Evolutionary conservation across 92 coral and sea anemone genomes (phyloP).

Genomic region (Palythoa heliodiscus): DNA sequence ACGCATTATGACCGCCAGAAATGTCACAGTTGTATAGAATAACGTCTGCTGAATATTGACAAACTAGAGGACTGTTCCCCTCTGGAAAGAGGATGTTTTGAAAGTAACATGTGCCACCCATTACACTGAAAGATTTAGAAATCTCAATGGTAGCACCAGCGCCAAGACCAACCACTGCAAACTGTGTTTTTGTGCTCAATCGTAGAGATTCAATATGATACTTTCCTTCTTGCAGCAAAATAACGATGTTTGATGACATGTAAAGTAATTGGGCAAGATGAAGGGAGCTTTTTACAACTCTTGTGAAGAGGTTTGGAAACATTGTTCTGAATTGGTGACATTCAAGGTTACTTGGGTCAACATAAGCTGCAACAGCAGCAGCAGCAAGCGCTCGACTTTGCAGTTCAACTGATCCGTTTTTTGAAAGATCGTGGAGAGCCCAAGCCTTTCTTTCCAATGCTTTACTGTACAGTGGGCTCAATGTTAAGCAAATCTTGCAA

Average conservation of each 20-base stretch:
- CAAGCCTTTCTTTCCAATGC: slow-evolving; percentile 80
- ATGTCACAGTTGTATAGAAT: slow-evolving; percentile 51
- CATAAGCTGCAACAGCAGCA: too few species aligned
- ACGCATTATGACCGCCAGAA: slow-evolving; percentile 59
- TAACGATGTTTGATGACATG: neutral
- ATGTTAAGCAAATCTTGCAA: slow-evolving; percentile 64
- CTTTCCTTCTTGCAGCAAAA: neutral
- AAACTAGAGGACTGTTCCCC: neutral
- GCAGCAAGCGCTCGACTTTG: too few species aligned
- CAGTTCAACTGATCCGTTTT: too few species aligned
- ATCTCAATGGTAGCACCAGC: neutral
- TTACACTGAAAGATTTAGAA: slow-evolving; percentile 18
- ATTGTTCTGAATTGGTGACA: slow-evolving; percentile 15
- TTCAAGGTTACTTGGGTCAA: too few species aligned
- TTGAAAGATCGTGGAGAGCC: slow-evolving; percentile 43
- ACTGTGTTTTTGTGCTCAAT: neutral
- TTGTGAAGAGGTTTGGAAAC: slow-evolving; percentile 4
- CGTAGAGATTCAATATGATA: neutral
- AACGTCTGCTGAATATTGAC: neutral
- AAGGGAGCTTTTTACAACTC: neutral
- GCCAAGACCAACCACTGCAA: slow-evolving; percentile 20
- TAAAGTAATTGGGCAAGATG: neutral
- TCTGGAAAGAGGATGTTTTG: too few species aligned
- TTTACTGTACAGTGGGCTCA: slow-evolving; percentile 54
- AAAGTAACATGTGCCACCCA: slow-evolving; percentile 19